Evolutionary conservation across 2,888 invertebrate species (phyloP).

Genomic region (Raillietiella orientalis): DNA sequence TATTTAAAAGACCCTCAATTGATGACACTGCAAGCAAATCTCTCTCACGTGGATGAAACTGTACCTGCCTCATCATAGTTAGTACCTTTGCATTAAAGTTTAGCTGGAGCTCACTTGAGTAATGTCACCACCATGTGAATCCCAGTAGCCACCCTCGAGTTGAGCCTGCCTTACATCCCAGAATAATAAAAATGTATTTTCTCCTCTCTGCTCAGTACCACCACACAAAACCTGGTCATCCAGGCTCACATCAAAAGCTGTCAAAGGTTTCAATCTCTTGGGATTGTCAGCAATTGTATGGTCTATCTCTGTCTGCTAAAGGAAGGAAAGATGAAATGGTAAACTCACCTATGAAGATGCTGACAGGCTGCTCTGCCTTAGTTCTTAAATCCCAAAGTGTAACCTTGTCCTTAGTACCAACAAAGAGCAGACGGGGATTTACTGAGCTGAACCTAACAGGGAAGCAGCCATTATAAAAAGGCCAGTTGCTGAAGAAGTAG

Average conservation of each 20-base stretch:
- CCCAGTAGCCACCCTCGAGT: conserved; percentile 38
- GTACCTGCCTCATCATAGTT: conserved; percentile 23
- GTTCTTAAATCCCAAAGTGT: conserved; percentile 27
- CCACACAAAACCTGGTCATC: conserved; percentile 33
- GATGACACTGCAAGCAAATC: conserved; percentile 38
- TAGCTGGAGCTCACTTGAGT: conserved; percentile 17
- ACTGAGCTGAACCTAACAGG: conserved; percentile 18
- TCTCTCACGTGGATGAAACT: conserved; percentile 31
- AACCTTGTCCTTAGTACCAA: conserved; percentile 21
- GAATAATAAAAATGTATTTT: conserved; percentile 40
- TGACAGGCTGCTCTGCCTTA: conserved; percentile 14
- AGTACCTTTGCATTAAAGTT: no score
- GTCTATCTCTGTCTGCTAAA: no score
- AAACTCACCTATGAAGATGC: conserved; percentile 15
- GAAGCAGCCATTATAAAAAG: conserved; percentile 5
- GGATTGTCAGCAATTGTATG: no score
- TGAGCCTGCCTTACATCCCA: conserved; percentile 30
- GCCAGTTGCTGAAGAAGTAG: not conserved
- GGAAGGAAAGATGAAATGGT: no score
- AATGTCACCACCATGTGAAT: conserved; percentile 48
- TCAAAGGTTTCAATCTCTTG: conserved; percentile 19
- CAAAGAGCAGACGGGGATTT: conserved; percentile 23
- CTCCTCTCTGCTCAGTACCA: conserved; percentile 32
- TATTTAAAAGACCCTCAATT: conserved; percentile 49
- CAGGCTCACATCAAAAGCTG: conserved; percentile 36